These are phyloP conservation scores for Drosophila multiciliata DNA, from an alignment of 2,888 invertebrate species.

Conservation along the genomic window DNA sequence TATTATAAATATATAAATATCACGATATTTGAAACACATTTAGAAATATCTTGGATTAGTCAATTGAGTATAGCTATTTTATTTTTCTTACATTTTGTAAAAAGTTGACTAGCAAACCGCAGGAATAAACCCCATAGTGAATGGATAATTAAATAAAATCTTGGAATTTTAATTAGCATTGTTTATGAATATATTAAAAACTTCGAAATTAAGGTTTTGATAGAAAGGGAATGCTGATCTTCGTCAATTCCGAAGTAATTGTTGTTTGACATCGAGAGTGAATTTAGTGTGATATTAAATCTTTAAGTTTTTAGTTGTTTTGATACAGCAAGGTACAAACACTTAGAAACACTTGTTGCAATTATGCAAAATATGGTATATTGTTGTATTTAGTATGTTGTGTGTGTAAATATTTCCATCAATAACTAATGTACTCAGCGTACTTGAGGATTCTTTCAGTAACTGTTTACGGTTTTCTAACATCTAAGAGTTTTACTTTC, in stretches of 20 bases:
- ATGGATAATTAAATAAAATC: background rate
- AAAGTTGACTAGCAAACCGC: background rate
- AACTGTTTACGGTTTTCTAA: constrained; percentile 16
- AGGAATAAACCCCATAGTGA: background rate
- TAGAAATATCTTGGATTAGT: background rate
- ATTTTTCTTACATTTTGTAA: background rate
- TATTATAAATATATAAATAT: constrained; percentile 1
- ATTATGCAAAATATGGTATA: constrained; percentile 43
- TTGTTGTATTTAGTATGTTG: constrained; percentile 10
- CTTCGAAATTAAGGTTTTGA: background rate
- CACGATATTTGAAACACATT: constrained; percentile 1
- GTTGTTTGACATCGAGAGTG: constrained; percentile 3
- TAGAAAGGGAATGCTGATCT: constrained; percentile 8
- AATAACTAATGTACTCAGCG: constrained; percentile 7
- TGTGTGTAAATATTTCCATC: constrained; percentile 17
- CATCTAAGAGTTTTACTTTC: background rate
- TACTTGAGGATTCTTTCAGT: constrained; percentile 12
- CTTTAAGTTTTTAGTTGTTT: constrained; percentile 21
- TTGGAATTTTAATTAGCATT: background rate
- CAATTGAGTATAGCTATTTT: background rate
- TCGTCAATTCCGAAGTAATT: constrained; percentile 6
- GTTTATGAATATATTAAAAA: no score
- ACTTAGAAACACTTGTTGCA: constrained; percentile 60
- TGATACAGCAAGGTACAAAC: constrained; percentile 55
- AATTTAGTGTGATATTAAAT: constrained; percentile 8